Conservation (phyloP, 2,113 vertebrate genomes). For the Nesoenas mayeri region DNA sequence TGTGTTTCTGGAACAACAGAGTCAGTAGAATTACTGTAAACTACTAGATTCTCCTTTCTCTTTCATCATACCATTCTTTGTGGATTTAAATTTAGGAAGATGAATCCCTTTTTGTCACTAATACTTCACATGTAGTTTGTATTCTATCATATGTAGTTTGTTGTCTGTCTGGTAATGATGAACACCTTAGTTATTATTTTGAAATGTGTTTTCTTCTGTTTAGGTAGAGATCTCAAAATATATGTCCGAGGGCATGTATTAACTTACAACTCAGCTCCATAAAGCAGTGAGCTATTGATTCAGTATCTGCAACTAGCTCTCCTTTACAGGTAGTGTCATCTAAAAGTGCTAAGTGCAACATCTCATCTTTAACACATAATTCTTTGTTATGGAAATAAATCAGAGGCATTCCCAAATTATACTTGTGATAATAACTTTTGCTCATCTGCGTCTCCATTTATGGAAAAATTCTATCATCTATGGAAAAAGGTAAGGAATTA, state of each 20-base stretch:
- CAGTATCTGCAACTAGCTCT: neutral
- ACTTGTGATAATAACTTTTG: neutral
- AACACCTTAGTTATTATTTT: neutral
- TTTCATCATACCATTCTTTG: neutral
- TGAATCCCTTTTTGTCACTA: neutral
- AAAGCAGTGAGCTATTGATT: neutral
- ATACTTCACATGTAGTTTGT: neutral
- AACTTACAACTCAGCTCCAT: neutral
- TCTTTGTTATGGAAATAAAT: neutral
- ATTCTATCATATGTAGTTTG: neutral
- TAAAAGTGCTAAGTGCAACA: neutral
- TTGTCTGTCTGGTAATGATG: neutral
- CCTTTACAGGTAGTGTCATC: neutral
- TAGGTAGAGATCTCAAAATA: neutral
- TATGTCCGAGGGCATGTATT: neutral
- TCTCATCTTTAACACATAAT: neutral
- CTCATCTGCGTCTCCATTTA: neutral
- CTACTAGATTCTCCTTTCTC: neutral
- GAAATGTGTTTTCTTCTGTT: neutral
- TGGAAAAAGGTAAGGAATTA: neutral
- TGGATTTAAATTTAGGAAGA: neutral
- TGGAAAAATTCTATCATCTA: neutral
- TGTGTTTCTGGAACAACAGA: neutral
- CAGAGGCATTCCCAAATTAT: neutral
- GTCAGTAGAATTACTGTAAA: constrained; percentile 24